Base-by-base conservation (phyloP, 2,113 vertebrate genomes). In the Proterorhinus semilunaris region DNA sequence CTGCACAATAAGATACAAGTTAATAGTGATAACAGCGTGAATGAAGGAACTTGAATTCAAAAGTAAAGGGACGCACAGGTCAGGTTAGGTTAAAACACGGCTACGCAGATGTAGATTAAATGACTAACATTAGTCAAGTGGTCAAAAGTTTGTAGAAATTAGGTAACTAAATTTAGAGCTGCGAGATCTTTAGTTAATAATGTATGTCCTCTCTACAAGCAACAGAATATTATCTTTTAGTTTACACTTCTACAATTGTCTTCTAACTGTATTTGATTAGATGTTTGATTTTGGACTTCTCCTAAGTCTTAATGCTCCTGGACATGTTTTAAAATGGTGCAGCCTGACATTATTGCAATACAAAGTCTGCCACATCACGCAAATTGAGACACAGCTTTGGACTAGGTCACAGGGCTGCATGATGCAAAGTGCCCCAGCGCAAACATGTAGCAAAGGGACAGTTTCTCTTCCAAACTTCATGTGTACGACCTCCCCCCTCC, bases 391-490 rank as follows among this genome's bases (percentile, higher is more conserved):
- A 11, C 17, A 55, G 10, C 53, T 21, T 21, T 17, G 7, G 11
- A 11, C 48, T 13, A 10, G 17, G 53, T 36, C 27, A 36, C 27
- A 3, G 27, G 27, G 27, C 27, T 36, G 27, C 27, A 36, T 36
- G 27, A 36, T 72, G 51, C 72, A 72, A 84, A 67, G 63, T 55
- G 54, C 42, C n/a, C 21, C 49, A 15, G 75, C 75, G 80, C 70
- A 76, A 81, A 73, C 62, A 73, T 52, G 70, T 75, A 78, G 76
- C 42, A 69, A 55, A 74, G 83, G 80, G 86, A 87, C 82, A 88
- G 83, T 89, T 86, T 74, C 83, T 88, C 82, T 90, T 90, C 87
- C 80, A 85, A 90, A 91, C 83, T 89, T 87, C 88, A 88, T 85
- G 78, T 75, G 83, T 79, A 78, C 74, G 27, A 36, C 27, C 27